Evolutionary conservation across 2,888 invertebrate species (phyloP), one percentile per base, ranked within the genome.

Genomic region (Acanthosepion esculentum): DNA sequence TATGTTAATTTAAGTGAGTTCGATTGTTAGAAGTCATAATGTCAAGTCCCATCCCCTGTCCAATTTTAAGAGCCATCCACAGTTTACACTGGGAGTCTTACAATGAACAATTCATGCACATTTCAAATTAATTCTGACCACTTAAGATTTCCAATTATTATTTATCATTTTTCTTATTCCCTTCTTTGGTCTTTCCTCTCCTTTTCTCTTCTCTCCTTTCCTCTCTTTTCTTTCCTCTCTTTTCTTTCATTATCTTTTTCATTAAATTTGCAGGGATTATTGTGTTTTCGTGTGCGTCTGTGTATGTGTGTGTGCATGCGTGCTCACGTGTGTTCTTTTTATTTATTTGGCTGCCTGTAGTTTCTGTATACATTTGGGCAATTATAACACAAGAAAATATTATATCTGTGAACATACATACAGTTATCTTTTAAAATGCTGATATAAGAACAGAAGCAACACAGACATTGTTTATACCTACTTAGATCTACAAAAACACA

Each of bases 91-190:
- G 64, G 8, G 78, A 8, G 78, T 29, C 78, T 78, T 15, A 78
- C 78, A 78, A 78, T 78, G n/a, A n/a, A n/a, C 78, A 78, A n/a
- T 78, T 78, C 78, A 78, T n/a, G n/a, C 78, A 78, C n/a, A 78
- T 78, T 78, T 78, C n/a, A 78, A 78, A 78, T 78, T 78, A n/a
- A 78, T 78, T 78, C n/a, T 10, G n/a, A n/a, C 78, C 78, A 78
- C 78, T 78, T 78, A 78, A n/a, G 78, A n/a, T 78, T 78, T 78
- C 78, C n/a, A 78, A 78, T 78, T 78, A 78, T 78, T 78, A 78
- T 78, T 78, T 12, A n/a, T 78, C n/a, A 78, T 78, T 15, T n/a
- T 78, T n/a, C 3, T 78, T 78, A 7, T n/a, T 10, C 6, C 15
- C n/a, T 64, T 64, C 29, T 29, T 64, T 26, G 15, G 15, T 59